Evolutionary conservation across 2,888 invertebrate species (phyloP).

Genomic region (Ctenicera cuprea): DNA sequence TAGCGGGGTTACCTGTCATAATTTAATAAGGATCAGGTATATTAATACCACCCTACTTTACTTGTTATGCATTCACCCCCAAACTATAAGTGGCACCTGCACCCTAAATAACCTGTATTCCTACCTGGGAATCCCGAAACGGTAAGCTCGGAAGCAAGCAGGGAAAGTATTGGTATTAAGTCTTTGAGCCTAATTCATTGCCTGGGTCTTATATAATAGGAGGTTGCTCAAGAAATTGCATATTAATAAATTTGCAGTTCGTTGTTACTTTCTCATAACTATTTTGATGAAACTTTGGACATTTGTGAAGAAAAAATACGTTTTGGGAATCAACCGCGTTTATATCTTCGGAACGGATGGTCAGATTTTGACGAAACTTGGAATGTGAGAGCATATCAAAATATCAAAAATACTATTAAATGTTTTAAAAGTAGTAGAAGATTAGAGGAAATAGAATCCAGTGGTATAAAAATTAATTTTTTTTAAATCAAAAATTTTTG

Average conservation of each 20-base stretch:
- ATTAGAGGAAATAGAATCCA: too few relatives aligned
- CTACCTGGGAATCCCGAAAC: constrained; percentile 31
- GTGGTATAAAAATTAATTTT: too few relatives aligned
- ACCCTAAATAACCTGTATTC: constrained; percentile 48
- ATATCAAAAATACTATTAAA: too few relatives aligned
- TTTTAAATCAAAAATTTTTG: too few relatives aligned
- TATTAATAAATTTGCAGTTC: constrained; percentile 1
- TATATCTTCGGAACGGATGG: too few relatives aligned
- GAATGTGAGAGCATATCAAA: too few relatives aligned
- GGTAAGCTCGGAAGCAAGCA: constrained; percentile 11
- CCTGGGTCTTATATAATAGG: background rate
- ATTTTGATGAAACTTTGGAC: too few relatives aligned
- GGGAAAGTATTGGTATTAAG: constrained; percentile 28
- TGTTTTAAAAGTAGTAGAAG: too few relatives aligned
- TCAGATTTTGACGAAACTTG: too few relatives aligned
- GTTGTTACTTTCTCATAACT: too few relatives aligned
- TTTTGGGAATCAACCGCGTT: too few relatives aligned
- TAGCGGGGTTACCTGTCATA: constrained; percentile 34
- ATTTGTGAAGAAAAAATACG: too few relatives aligned
- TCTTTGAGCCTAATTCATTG: constrained; percentile 18
- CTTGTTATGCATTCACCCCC: constrained; percentile 41
- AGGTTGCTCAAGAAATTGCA: background rate
- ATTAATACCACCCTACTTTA: constrained; percentile 47
- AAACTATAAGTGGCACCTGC: constrained; percentile 50
- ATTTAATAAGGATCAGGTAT: constrained; percentile 54